Conservation (phyloP, 2,113 vertebrate genomes). For the Sylvia atricapilla region DNA sequence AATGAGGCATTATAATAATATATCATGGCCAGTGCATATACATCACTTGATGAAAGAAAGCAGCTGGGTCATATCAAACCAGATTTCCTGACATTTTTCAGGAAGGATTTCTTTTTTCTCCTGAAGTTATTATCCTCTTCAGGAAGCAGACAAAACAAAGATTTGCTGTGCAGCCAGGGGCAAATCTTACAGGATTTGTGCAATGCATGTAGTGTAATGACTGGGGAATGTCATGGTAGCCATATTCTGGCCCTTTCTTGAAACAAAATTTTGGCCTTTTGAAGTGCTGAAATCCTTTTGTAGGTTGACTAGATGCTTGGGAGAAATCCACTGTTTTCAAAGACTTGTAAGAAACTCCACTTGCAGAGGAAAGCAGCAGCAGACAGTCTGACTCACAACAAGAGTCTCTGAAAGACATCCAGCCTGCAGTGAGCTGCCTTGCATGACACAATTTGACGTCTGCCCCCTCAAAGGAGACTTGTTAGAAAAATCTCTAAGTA, state of each 20-base stretch:
- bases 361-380: background rate
- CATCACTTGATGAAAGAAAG: background rate
- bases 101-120: background rate
- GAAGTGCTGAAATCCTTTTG: background rate
- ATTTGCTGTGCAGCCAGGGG: background rate
- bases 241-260: background rate
- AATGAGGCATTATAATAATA: background rate
- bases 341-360: background rate
- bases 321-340: background rate
- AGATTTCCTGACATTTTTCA: constrained; percentile 26
- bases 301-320: background rate
- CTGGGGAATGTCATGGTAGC: background rate
- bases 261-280: background rate
- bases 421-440: background rate
- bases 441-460: background rate
- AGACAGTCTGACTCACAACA: background rate
- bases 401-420: background rate
- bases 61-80: background rate
- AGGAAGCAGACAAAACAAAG: constrained; percentile 36
- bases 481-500: background rate
- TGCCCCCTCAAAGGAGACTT: background rate
- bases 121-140: background rate
- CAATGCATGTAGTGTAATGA: background rate
- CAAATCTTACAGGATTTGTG: constrained; percentile 22
- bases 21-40: background rate